These are phyloP conservation scores for Apodemus sylvaticus DNA, from an alignment of 2,113 vertebrate genomes.

Conservation along the genomic window DNA sequence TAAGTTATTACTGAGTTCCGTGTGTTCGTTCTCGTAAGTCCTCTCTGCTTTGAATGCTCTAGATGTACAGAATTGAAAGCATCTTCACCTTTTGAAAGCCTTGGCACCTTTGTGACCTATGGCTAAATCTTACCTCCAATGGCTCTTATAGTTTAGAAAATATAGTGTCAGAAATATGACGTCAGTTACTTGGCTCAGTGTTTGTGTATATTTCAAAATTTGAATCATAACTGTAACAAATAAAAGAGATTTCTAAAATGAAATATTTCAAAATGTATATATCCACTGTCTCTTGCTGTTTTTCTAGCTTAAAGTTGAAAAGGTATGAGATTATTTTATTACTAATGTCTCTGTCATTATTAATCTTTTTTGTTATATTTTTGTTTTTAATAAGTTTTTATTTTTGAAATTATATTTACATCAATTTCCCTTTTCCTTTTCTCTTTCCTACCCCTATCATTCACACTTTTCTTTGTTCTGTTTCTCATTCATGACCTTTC, in stretches of 20 bases:
- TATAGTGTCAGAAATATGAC: constrained; percentile 8
- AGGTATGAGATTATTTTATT: constrained; percentile 11
- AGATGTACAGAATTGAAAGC: constrained; percentile 29
- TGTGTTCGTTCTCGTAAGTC: constrained; percentile 26
- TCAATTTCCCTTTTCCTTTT: not conserved
- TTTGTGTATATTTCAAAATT: constrained; percentile 23
- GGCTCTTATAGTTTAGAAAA: constrained; percentile 32
- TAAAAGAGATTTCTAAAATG: constrained; percentile 26
- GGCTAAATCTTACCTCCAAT: not conserved
- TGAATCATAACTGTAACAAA: constrained; percentile 36
- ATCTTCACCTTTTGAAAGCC: not conserved
- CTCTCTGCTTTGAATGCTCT: constrained; percentile 38
- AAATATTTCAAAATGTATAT: constrained; percentile 13
- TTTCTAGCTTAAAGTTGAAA: constrained; percentile 54
- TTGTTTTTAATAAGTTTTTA: not conserved
- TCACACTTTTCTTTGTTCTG: not conserved
- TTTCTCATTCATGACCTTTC: not conserved
- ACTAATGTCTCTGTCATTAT: not conserved
- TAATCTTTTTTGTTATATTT: constrained; percentile 46
- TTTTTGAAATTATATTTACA: not conserved
- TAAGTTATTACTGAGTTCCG: constrained; percentile 31
- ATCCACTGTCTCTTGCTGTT: constrained; percentile 14
- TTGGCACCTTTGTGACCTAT: constrained; percentile 14
- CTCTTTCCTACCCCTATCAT: not conserved
- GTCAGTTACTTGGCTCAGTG: not conserved